phyloP scores from a whole-genome alignment of 2,888 invertebrate genomes.

The Pegoplata infirma region DNA sequence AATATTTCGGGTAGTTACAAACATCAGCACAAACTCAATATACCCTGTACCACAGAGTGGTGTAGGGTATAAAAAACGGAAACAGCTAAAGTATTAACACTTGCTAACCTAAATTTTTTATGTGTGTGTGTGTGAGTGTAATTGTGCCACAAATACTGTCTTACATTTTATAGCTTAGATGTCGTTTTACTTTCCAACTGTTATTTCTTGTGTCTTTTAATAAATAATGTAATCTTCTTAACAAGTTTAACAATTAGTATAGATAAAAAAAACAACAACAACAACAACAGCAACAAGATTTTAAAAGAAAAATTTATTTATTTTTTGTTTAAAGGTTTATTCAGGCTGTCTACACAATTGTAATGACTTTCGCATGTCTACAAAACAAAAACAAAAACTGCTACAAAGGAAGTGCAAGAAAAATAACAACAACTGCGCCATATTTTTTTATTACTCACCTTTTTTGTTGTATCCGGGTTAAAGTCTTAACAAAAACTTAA shows the following conservation, averaged over 20 bases:
- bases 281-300: neutral
- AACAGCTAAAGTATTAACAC: constrained; percentile 45
- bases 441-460: constrained; percentile 3
- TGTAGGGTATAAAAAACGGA: neutral
- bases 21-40: too few species aligned
- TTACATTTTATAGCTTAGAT: neutral
- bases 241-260: constrained; percentile 55
- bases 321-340: constrained; percentile 20
- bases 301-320: constrained; percentile 28
- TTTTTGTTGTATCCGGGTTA: constrained; percentile 28
- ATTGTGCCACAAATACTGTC: neutral
- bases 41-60: too few species aligned
- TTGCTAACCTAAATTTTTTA: constrained; percentile 26
- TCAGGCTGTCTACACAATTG: constrained; percentile 2
- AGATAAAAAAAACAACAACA: constrained; percentile 13
- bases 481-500: constrained; percentile 31
- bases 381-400: neutral
- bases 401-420: too few species aligned
- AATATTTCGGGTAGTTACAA: too few species aligned
- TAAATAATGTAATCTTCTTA: constrained; percentile 49
- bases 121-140: neutral
- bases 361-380: neutral
- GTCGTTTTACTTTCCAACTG: neutral
- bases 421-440: constrained; percentile 7
- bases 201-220: constrained; percentile 35